Percentiles rank a stretch among this genome's conserved stretches.
Evolutionary conservation across 2,888 invertebrate species (phyloP).

Genomic region (Aporophyla nigra): DNA sequence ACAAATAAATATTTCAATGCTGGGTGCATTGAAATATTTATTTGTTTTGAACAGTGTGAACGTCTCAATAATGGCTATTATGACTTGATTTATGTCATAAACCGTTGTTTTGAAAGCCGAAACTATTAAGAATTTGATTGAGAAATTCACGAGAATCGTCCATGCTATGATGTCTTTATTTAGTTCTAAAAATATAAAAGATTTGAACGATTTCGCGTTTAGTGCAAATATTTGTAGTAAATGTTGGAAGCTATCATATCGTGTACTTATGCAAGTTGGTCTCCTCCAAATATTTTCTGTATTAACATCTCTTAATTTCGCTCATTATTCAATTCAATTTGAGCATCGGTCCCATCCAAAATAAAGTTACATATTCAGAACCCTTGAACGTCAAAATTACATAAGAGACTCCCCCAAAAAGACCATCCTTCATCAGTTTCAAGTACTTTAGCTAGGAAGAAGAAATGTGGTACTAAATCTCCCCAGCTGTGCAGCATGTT

Average conservation of each 20-base stretch:
- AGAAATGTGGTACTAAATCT: no score
- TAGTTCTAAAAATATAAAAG: constrained; percentile 28
- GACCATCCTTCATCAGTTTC: no score
- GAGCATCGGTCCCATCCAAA: not conserved
- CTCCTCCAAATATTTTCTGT: constrained; percentile 13
- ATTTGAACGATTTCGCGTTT: not conserved
- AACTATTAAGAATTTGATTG: constrained; percentile 21
- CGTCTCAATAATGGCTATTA: constrained; percentile 32
- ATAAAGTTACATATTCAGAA: no score
- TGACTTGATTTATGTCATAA: constrained; percentile 35
- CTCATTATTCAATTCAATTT: no score
- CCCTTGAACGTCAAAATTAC: no score
- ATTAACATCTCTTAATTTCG: not conserved
- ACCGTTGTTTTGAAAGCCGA: constrained; percentile 34
- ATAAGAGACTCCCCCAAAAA: no score
- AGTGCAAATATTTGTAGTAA: not conserved
- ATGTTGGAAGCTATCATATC: not conserved
- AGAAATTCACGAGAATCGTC: constrained; percentile 5
- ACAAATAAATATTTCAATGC: constrained; percentile 3
- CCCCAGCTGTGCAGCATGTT: no score
- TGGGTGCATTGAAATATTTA: no score
- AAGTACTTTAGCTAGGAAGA: no score
- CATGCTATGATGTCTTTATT: constrained; percentile 34
- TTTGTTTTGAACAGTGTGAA: constrained; percentile 26
- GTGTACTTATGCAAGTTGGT: not conserved